phyloP scores from a whole-genome alignment of 2,888 invertebrate genomes.

The Pycnomerus fuliginosus region DNA sequence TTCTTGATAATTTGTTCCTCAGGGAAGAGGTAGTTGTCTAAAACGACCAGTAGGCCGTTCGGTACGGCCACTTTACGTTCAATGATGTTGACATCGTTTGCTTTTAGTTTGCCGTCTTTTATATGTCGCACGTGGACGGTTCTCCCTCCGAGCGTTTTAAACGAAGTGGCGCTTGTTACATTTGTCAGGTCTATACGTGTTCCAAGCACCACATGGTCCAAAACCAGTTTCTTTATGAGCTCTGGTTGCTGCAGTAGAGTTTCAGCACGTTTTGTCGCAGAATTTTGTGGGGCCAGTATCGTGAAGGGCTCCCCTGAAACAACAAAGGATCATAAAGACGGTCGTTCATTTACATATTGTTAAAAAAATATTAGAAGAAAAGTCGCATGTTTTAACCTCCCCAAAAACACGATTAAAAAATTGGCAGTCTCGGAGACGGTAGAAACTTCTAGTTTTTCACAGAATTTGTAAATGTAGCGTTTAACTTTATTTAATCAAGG shows the following conservation, averaged over 20 bases:
- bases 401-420: too few relatives aligned
- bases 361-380: too few relatives aligned
- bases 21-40: constrained; percentile 54
- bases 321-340: constrained; percentile 4
- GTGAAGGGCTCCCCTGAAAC: constrained; percentile 60
- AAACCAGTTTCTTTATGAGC: constrained; percentile 58
- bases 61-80: constrained; percentile 51
- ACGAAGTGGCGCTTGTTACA: constrained; percentile 53
- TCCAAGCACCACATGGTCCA: constrained; percentile 63
- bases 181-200: constrained; percentile 56
- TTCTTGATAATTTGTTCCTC: constrained; percentile 41
- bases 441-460: too few relatives aligned
- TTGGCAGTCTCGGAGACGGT: too few relatives aligned
- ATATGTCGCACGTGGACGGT: constrained; percentile 46
- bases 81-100: constrained; percentile 52
- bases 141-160: constrained; percentile 54
- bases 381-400: too few relatives aligned
- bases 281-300: constrained; percentile 59
- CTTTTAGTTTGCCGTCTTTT: constrained; percentile 45
- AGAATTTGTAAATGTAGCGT: too few relatives aligned
- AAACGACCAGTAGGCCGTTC: constrained; percentile 52
- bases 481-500: too few relatives aligned
- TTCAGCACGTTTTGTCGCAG: constrained; percentile 51
- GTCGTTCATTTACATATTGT: too few relatives aligned
- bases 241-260: constrained; percentile 52